Percentiles rank a stretch among this genome's conserved stretches.
Evolutionary conservation across 2,888 invertebrate species (phyloP).

Genomic region (Horisme vitalbata): DNA sequence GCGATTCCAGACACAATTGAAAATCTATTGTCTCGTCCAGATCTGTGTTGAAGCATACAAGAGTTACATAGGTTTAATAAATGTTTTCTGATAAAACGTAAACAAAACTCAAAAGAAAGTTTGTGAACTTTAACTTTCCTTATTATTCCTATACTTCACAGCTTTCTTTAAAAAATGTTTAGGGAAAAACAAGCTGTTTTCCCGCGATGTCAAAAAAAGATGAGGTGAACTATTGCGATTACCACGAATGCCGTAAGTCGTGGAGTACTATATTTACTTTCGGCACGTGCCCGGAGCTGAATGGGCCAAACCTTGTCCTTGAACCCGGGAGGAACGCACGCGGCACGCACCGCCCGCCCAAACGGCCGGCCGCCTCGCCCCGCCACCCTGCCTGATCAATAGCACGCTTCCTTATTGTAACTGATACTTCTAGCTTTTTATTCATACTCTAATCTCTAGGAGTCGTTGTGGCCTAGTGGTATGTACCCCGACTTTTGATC

Average conservation of each 20-base stretch:
- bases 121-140: too few species aligned
- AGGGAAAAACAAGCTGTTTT: background rate
- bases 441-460: too few species aligned
- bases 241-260: conserved; percentile 65
- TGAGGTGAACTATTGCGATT: conserved; percentile 43
- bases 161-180: too few species aligned
- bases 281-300: conserved; percentile 77
- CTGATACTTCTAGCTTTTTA: background rate
- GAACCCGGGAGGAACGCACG: conserved; percentile 74
- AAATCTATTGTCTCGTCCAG: too few species aligned
- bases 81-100: too few species aligned
- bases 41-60: too few species aligned
- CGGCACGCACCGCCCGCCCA: conserved; percentile 73
- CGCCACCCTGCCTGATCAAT: conserved; percentile 60
- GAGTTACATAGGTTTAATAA: too few species aligned
- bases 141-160: too few species aligned
- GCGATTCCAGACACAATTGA: too few species aligned
- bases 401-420: conserved; percentile 31
- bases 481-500: too few species aligned
- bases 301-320: conserved; percentile 79
- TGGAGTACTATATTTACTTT: conserved; percentile 79
- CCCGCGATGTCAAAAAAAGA: background rate
- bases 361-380: conserved; percentile 58
- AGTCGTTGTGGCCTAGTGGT: too few species aligned
- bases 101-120: too few species aligned